phyloP scores from a whole-genome alignment of 2,797 vertebrate genomes.

The Anguilla pacifica region DNA sequence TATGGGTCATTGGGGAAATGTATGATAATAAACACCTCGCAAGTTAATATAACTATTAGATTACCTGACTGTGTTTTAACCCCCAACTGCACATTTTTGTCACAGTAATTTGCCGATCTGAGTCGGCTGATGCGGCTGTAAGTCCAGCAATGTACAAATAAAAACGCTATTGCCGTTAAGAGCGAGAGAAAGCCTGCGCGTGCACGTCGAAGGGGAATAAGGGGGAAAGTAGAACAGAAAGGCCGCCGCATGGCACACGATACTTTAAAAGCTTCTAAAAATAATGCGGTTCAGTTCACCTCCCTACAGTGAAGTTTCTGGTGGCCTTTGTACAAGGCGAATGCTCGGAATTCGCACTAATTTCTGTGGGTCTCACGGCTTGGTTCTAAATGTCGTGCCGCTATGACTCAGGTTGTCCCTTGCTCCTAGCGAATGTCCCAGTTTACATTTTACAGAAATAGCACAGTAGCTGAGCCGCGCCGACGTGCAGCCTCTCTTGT shows the following conservation, averaged over 20 bases:
- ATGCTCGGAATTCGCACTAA: constrained; percentile 29
- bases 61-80: background rate
- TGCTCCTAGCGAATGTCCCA: constrained; percentile 40
- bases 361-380: constrained; percentile 44
- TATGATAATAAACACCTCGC: background rate
- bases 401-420: constrained; percentile 40
- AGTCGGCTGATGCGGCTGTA: no score
- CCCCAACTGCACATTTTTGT: no score
- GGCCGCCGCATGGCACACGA: background rate
- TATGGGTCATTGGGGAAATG: background rate
- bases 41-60: background rate
- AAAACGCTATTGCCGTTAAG: no score
- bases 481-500: background rate
- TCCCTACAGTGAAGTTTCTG: constrained; percentile 36
- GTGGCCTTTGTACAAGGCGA: constrained; percentile 12
- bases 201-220: background rate
- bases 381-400: constrained; percentile 38
- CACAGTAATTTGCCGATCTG: no score
- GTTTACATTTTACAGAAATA: constrained; percentile 43
- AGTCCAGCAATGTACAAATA: no score
- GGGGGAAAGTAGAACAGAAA: constrained; percentile 36
- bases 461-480: constrained; percentile 21
- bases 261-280: constrained; percentile 15
- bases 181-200: no score
- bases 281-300: constrained; percentile 11